A percentile compares a stretch with the other conserved stretches of the same genome.
Conservation (phyloP, 2,888 invertebrate species). For the Agonum fuliginosum region DNA sequence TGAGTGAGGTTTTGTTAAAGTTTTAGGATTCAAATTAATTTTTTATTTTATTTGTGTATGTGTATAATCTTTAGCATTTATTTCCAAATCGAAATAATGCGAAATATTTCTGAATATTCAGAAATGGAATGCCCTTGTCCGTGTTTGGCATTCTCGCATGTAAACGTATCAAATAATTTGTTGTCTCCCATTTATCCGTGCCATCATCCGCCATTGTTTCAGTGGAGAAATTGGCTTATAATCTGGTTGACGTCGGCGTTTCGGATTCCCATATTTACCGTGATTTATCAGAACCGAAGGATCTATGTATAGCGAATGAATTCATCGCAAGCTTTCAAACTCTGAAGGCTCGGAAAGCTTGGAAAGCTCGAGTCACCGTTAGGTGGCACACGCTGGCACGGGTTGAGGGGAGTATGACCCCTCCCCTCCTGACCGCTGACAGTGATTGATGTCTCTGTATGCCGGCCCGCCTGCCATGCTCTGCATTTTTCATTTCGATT, state of each 20-base stretch:
- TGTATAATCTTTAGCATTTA: no score
- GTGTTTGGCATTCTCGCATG: constrained; percentile 31
- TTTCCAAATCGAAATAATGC: no score
- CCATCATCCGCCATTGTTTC: constrained; percentile 37
- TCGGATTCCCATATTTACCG: constrained; percentile 49
- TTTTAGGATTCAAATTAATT: no score
- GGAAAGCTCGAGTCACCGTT: constrained; percentile 1
- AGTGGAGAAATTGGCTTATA: constrained; percentile 36
- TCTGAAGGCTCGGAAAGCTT: not conserved
- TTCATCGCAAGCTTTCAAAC: constrained; percentile 32
- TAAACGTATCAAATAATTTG: constrained; percentile 22
- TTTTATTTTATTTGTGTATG: no score
- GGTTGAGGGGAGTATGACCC: not conserved
- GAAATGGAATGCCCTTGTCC: no score
- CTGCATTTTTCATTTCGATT: constrained; percentile 65
- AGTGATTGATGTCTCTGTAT: constrained; percentile 65
- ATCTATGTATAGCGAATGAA: constrained; percentile 57
- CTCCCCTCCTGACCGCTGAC: constrained; percentile 63
- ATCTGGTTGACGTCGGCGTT: constrained; percentile 39
- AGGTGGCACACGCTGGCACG: constrained; percentile 65
- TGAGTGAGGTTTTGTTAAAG: no score
- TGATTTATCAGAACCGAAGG: constrained; percentile 52
- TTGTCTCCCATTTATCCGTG: constrained; percentile 33
- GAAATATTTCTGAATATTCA: no score
- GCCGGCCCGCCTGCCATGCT: constrained; percentile 57